phyloP scores from a whole-genome alignment of 1,140 invertebrate genomes.

The Euglossa dilemma region DNA sequence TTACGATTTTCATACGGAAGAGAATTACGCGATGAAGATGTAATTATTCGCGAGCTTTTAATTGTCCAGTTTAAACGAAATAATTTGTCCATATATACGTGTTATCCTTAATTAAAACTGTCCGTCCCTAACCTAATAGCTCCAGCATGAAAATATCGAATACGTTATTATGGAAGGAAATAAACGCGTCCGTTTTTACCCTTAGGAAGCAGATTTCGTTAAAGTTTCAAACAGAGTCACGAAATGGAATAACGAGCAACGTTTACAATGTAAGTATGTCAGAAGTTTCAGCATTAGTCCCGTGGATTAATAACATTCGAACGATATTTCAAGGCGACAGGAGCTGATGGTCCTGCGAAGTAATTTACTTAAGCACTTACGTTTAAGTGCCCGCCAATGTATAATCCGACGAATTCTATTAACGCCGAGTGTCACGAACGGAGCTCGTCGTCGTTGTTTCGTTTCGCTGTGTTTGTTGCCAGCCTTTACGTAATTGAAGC shows the following conservation, averaged over 20 bases:
- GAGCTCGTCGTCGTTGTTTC: constrained; percentile 8
- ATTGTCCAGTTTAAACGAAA: too few species aligned
- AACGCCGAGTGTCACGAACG: constrained; percentile 12
- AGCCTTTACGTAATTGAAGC: not conserved
- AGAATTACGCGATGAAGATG: not conserved
- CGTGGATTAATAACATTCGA: constrained; percentile 58
- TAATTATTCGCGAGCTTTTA: constrained; percentile 15
- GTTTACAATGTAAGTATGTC: constrained; percentile 24
- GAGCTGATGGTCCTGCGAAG: constrained; percentile 12
- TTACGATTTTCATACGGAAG: not conserved
- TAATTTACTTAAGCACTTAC: constrained; percentile 67
- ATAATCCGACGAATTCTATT: constrained; percentile 68
- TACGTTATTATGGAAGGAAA: too few species aligned
- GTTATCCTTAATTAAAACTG: too few species aligned
- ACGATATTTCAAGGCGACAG: constrained; percentile 34
- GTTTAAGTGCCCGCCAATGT: constrained; percentile 65
- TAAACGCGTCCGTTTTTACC: too few species aligned
- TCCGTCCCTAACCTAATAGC: too few species aligned
- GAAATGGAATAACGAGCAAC: constrained; percentile 22
- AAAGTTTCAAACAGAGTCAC: constrained; percentile 15
- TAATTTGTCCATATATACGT: too few species aligned
- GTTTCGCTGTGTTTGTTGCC: constrained; percentile 11
- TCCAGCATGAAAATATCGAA: too few species aligned
- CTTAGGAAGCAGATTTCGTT: not conserved
- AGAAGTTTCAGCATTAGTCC: constrained; percentile 20